Percentiles rank a stretch among this genome's conserved stretches.
Evolutionary conservation across 1,140 invertebrate genomes (phyloP).

Genomic region (Leucophenga varia): DNA sequence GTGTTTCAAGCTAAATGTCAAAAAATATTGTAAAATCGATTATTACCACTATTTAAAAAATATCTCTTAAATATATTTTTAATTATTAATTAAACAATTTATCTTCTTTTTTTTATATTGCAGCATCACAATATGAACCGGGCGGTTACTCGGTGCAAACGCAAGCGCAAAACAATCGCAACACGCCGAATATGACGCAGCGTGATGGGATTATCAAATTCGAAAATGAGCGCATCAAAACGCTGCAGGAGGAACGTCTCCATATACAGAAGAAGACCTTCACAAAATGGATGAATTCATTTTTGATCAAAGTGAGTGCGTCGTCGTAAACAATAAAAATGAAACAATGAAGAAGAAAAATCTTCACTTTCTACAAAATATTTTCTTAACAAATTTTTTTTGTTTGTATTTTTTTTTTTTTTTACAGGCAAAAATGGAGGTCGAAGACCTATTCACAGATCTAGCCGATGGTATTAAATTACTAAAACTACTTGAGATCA

Average conservation of each 20-base stretch:
- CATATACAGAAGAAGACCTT: conserved; percentile 99
- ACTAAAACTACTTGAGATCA: conserved; percentile 96
- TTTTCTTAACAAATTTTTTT: conserved; percentile 4
- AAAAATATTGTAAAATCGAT: too few species aligned
- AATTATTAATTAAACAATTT: not conserved
- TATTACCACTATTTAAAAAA: too few species aligned
- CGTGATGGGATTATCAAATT: conserved; percentile 90
- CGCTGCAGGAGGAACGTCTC: conserved; percentile 93
- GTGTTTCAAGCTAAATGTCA: too few species aligned
- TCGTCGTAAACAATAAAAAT: too few species aligned
- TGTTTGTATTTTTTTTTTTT: conserved; percentile 9
- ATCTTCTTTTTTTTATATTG: conserved; percentile 13
- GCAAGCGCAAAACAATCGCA: conserved; percentile 61
- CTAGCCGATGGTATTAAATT: conserved; percentile 93
- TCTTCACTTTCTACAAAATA: not conserved
- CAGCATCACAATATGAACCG: conserved; percentile 72
- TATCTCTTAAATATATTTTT: too few species aligned
- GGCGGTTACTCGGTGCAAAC: conserved; percentile 64
- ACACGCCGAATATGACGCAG: conserved; percentile 77
- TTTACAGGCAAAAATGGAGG: conserved; percentile 85
- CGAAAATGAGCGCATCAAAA: conserved; percentile 93
- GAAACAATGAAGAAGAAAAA: not conserved
- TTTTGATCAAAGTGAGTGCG: conserved; percentile 83
- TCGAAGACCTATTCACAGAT: conserved; percentile 96
- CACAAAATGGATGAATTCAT: conserved; percentile 99